Evolutionary conservation across 2,888 invertebrate species (phyloP).

Genomic region (Dermolepida albohirtum): DNA sequence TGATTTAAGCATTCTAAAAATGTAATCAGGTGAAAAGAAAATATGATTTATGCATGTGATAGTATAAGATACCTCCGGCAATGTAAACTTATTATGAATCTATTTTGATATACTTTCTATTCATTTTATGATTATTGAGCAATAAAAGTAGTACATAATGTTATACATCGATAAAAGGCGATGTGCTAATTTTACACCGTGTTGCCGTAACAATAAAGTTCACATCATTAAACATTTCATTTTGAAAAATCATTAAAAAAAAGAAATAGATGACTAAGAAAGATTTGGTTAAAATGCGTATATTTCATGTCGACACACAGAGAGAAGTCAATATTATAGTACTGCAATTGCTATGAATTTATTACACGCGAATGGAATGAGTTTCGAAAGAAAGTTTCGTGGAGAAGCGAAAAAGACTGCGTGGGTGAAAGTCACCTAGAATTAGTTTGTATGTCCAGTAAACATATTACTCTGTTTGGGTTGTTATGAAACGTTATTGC

Average conservation of each 20-base stretch:
- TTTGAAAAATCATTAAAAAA: conserved; percentile 7
- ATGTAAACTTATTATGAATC: too few relatives aligned
- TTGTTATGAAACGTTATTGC: conserved; percentile 15
- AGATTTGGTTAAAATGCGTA: too few relatives aligned
- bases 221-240: not conserved
- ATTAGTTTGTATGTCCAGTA: conserved; percentile 18
- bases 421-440: conserved; percentile 36
- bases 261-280: too few relatives aligned
- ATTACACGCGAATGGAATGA: conserved; percentile 9
- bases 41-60: too few relatives aligned
- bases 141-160: conserved; percentile 39
- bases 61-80: too few relatives aligned
- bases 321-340: too few relatives aligned
- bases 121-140: conserved; percentile 34
- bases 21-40: too few relatives aligned
- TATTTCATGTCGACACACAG: too few relatives aligned
- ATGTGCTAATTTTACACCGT: conserved; percentile 29
- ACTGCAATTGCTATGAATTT: conserved; percentile 9
- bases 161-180: conserved; percentile 26
- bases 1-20: too few relatives aligned
- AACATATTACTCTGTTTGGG: conserved; percentile 27
- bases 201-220: conserved; percentile 28
- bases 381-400: conserved; percentile 30
- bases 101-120: conserved; percentile 1
- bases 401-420: conserved; percentile 1